A percentile compares a stretch with the other conserved stretches of the same genome.
Conservation (phyloP, 1,140 invertebrate species). For the Parapsyche elsis region DNA sequence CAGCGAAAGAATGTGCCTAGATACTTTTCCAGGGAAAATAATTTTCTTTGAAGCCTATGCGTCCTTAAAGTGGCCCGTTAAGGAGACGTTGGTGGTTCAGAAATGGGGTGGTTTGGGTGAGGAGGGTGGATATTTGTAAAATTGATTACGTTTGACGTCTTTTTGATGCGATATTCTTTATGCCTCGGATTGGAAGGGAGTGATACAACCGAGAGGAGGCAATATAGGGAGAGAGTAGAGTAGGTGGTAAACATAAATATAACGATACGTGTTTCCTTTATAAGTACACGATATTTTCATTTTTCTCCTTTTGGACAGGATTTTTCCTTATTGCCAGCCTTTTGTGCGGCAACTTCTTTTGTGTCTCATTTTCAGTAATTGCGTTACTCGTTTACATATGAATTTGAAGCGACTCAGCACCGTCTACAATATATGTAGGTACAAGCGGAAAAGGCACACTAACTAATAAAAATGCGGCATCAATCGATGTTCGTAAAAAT, state of each 20-base stretch:
- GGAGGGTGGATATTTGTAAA: constrained; percentile 63
- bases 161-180: constrained; percentile 61
- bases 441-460: not conserved
- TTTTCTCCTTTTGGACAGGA: constrained; percentile 38
- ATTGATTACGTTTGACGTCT: constrained; percentile 66
- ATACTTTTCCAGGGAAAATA: not conserved
- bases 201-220: not conserved
- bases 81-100: not conserved
- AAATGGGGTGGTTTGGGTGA: not conserved
- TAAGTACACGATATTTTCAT: constrained; percentile 38
- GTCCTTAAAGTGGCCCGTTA: constrained; percentile 15
- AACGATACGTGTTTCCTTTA: constrained; percentile 39
- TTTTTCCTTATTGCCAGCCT: constrained; percentile 43
- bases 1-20: not conserved
- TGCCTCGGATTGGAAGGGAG: constrained; percentile 32
- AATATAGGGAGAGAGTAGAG: not conserved
- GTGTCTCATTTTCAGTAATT: constrained; percentile 48
- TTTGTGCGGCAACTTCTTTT: constrained; percentile 44
- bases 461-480: not conserved
- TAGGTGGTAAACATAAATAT: constrained; percentile 36
- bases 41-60: constrained; percentile 16
- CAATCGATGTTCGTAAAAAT: not conserved
- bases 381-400: constrained; percentile 41
- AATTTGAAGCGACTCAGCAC: constrained; percentile 10
- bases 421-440: too few relatives aligned